phyloP scores from a whole-genome alignment of 2,888 invertebrate species.

The Girardia tigrina region DNA sequence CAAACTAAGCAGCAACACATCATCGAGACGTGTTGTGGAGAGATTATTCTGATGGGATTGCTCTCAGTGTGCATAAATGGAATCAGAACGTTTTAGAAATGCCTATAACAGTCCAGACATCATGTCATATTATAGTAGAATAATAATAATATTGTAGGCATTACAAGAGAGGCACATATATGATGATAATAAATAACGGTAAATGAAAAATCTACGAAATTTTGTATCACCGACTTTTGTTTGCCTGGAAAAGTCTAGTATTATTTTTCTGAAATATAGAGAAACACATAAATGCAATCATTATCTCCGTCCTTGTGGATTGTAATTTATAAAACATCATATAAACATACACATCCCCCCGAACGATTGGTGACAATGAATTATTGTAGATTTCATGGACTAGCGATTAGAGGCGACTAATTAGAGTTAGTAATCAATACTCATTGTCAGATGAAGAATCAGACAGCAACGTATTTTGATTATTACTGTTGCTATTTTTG shows the following conservation, averaged over 20 bases:
- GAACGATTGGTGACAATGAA: neutral
- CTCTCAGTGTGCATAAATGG: neutral
- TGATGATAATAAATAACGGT: neutral
- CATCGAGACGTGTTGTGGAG: neutral
- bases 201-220: neutral
- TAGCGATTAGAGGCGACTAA: neutral
- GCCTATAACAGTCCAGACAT: constrained; percentile 3
- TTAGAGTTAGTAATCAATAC: neutral
- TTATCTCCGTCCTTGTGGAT: no score
- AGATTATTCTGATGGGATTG: neutral
- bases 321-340: no score
- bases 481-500: neutral
- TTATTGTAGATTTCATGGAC: neutral
- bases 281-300: constrained; percentile 5
- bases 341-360: no score
- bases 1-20: neutral
- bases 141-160: neutral
- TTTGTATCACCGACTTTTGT: neutral
- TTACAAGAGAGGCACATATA: neutral
- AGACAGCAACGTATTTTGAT: neutral
- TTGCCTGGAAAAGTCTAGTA: neutral
- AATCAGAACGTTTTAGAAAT: constrained; percentile 3
- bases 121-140: neutral
- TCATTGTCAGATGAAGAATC: constrained; percentile 9
- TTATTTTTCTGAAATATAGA: neutral